Base-by-base conservation (phyloP, 1,140 invertebrate species). In the Copidosoma floridanum region DNA sequence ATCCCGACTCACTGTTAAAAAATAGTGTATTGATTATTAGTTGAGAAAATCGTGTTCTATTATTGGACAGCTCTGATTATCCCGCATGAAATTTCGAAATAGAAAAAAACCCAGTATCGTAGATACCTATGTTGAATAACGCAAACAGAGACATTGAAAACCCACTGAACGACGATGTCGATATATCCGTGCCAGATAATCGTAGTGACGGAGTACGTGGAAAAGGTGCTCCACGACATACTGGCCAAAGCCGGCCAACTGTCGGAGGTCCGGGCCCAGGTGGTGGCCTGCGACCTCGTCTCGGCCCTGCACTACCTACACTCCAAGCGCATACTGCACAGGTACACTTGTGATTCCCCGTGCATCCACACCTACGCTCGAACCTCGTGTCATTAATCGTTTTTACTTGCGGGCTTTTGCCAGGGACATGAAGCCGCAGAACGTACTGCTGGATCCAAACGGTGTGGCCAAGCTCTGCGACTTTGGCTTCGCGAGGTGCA, bases 401-500 rank as follows among this genome's bases (percentile, higher is more conserved):
- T n/a, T n/a, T n/a, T n/a, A n/a, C n/a, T n/a, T n/a, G n/a, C n/a
- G n/a, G n/a, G n/a, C n/a, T 54, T 44, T 35, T 35, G 38, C 68
- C n/a, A 89, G 92, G 65, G 94, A 98, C 82, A 84, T 98, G 65
- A 98, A 98, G 76, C 95, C 95, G 4, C 94, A 97, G 79, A 98
- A 97, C 84, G 92, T 98, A 29, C 79, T 98, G 2, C 71, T 98
- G 1, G 90, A 91, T 69, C 85, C 88, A 48, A 85, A 85, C 58
- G 91, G 91, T 40, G 82, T 87, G 10, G 91, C 94, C 0, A 97
- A 97, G 77, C 79, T 98, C 0, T 97, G 95, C 80, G 95, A 98
- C 75, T 98, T 98, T 87, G 95, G 93, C 10, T 90, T 97, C 78
- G 95, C 95, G 4, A 82, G 93, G 38, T 91, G 91, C 68, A 96